Percentiles rank a stretch among this genome's conserved stretches.
Conservation (phyloP, 1,140 invertebrate species). For the Pemphigus obesinymphae region DNA sequence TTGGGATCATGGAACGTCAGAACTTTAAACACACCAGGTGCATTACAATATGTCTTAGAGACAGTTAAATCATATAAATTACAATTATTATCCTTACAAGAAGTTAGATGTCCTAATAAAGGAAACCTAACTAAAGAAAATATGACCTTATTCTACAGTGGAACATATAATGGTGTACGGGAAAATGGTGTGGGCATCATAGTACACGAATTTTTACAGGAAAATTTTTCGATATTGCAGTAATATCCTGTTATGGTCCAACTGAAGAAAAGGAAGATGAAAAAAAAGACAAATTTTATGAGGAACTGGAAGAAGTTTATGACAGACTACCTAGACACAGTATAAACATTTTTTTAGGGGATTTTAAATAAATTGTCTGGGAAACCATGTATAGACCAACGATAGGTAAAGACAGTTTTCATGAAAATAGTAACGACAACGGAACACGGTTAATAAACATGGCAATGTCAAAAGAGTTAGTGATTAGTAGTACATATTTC, state of each 20-base stretch:
- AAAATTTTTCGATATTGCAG: constrained; percentile 18
- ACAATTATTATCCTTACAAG: constrained; percentile 41
- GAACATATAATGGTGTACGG: not conserved
- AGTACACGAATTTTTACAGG: constrained; percentile 24
- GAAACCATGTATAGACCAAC: not conserved
- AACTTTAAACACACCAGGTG: constrained; percentile 38
- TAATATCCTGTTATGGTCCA: constrained; percentile 19
- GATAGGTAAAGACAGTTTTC: not conserved
- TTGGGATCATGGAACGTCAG: constrained; percentile 44
- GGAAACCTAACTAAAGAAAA: constrained; percentile 20
- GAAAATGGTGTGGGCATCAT: constrained; percentile 25
- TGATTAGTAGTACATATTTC: constrained; percentile 44
- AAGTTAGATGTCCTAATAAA: constrained; percentile 40
- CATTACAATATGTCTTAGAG: constrained; percentile 28
- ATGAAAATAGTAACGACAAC: not conserved
- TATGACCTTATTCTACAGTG: constrained; percentile 30
- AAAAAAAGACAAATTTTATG: constrained; percentile 37
- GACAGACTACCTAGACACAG: constrained; percentile 29
- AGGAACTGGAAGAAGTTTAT: not conserved
- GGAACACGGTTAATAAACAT: not conserved
- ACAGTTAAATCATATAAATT: constrained; percentile 35
- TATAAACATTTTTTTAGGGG: constrained; percentile 41
- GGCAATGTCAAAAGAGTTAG: constrained; percentile 43
- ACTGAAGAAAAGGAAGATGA: constrained; percentile 37
- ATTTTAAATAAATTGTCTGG: constrained; percentile 42